These are phyloP conservation scores for Tetragonula carbonaria DNA, from an alignment of 2,888 invertebrate species.

Conservation along the genomic window DNA sequence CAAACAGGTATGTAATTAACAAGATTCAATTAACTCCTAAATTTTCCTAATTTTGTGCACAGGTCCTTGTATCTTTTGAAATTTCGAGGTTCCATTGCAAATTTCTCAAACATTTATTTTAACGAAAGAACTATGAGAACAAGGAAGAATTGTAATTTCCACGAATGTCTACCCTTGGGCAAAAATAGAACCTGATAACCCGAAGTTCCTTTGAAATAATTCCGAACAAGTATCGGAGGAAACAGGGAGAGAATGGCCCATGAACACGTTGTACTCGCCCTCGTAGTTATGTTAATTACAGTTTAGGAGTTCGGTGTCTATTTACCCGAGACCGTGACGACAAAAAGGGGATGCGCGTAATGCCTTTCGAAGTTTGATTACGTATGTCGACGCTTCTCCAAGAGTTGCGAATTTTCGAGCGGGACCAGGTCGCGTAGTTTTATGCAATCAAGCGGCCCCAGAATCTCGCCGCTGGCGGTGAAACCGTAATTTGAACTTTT, in stretches of 20 bases:
- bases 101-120: no score
- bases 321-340: conserved; percentile 5
- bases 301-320: conserved; percentile 26
- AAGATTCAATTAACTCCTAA: no score
- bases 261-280: background rate
- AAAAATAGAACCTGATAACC: background rate
- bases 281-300: conserved; percentile 26
- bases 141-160: background rate
- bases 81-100: no score
- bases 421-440: conserved; percentile 35
- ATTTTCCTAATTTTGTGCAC: no score
- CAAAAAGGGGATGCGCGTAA: conserved; percentile 29
- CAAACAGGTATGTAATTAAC: no score
- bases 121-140: background rate
- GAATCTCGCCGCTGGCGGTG: conserved; percentile 28
- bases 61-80: no score
- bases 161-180: background rate
- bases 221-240: conserved; percentile 11
- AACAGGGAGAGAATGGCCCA: background rate
- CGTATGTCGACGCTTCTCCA: conserved; percentile 24
- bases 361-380: conserved; percentile 43
- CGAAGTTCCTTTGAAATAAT: conserved; percentile 31
- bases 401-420: conserved; percentile 44
- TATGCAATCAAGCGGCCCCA: conserved; percentile 34
- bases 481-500: conserved; percentile 44